A percentile compares a stretch with the other conserved stretches of the same genome.
These are phyloP conservation scores for Meriones unguiculatus DNA, from an alignment of 2,113 vertebrate genomes.

Conservation along the genomic window DNA sequence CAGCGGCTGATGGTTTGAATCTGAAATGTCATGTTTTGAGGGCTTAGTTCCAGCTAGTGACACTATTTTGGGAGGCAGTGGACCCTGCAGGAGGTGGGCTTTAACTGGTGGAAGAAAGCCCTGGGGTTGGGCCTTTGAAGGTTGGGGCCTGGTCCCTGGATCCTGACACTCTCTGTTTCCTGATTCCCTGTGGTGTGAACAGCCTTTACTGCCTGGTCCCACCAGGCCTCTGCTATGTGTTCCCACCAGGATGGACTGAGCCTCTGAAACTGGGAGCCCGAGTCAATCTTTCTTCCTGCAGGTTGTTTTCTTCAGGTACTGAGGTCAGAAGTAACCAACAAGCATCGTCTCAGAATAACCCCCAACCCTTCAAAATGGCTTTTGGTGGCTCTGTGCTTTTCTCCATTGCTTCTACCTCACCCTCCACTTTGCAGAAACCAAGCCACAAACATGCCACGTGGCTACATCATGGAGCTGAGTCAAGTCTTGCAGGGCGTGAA, in stretches of 20 bases:
- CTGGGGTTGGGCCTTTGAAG: background rate
- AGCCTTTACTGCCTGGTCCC: too few relatives aligned
- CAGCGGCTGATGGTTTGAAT: background rate
- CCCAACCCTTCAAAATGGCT: background rate
- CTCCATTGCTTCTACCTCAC: background rate
- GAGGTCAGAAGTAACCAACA: background rate
- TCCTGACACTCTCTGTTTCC: background rate
- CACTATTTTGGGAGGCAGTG: background rate
- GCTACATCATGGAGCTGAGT: background rate
- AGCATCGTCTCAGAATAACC: background rate
- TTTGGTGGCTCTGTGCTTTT: background rate
- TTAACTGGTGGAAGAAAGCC: background rate
- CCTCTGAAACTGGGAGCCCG: background rate
- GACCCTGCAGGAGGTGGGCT: too few relatives aligned
- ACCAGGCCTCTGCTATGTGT: background rate
- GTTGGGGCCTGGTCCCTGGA: background rate
- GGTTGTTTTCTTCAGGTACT: background rate
- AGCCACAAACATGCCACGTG: rapidly evolving
- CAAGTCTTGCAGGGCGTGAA: background rate
- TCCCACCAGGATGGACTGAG: background rate
- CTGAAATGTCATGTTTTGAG: background rate
- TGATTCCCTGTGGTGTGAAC: background rate
- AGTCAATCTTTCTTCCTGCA: background rate
- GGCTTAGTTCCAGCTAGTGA: background rate
- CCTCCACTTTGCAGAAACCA: background rate